These are phyloP conservation scores for Drosophila kanekoi DNA, from an alignment of 2,888 invertebrate genomes.

Conservation along the genomic window DNA sequence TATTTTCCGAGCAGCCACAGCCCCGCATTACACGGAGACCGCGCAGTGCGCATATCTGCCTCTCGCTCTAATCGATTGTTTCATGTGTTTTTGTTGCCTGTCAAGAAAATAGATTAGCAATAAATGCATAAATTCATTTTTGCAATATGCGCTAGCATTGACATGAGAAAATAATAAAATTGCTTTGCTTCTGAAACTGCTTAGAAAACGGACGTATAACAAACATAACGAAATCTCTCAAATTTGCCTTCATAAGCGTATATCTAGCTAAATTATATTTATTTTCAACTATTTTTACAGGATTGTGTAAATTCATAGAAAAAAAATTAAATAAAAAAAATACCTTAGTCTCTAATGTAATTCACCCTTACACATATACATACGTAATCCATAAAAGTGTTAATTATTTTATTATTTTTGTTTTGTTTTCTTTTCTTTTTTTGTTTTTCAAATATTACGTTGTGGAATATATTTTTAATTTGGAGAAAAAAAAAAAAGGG, in stretches of 20 bases:
- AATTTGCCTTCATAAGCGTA: constrained; percentile 63
- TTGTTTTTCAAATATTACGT: constrained; percentile 17
- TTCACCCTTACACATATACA: constrained; percentile 49
- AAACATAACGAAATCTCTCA: constrained; percentile 29
- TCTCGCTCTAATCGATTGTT: constrained; percentile 10
- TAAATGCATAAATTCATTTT: background rate
- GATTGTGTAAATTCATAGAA: constrained; percentile 74
- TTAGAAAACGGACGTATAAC: constrained; percentile 1
- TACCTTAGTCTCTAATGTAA: constrained; percentile 67
- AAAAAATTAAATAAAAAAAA: constrained; percentile 64
- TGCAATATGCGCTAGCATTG: constrained; percentile 1
- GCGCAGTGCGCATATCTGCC: background rate
- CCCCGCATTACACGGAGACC: no score
- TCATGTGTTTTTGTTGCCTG: no score
- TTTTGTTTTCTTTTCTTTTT: constrained; percentile 1
- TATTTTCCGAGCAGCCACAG: background rate
- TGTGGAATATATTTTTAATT: constrained; percentile 17
- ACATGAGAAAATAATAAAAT: constrained; percentile 6
- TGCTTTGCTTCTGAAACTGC: constrained; percentile 23
- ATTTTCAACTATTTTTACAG: constrained; percentile 80
- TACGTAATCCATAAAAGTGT: constrained; percentile 42
- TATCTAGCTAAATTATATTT: constrained; percentile 79
- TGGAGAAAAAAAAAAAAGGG: constrained; percentile 2
- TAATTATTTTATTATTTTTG: constrained; percentile 10
- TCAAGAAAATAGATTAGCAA: background rate